Percentiles rank a stretch among this genome's conserved stretches.
These are phyloP conservation scores for Damaliscus lunatus DNA, from an alignment of 2,113 vertebrate species.

Conservation along the genomic window DNA sequence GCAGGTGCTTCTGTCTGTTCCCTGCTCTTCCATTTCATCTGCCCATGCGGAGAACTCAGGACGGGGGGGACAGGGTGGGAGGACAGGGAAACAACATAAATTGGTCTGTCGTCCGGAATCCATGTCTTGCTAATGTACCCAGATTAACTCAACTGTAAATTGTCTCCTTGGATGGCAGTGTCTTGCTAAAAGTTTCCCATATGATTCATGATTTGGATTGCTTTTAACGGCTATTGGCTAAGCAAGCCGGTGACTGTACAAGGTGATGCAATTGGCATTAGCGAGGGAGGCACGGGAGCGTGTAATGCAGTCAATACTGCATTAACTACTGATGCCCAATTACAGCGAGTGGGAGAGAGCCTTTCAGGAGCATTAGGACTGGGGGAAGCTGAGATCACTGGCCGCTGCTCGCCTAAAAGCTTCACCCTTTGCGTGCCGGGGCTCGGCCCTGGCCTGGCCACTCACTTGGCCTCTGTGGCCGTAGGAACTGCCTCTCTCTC, in stretches of 20 bases:
- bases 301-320: conserved; percentile 99
- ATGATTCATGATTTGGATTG: conserved; percentile 99
- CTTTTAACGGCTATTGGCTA: conserved; percentile 99
- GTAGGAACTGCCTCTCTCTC: not conserved
- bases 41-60: conserved; percentile 90
- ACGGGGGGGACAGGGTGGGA: conserved; percentile 75
- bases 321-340: conserved; percentile 99
- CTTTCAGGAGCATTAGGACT: conserved; percentile 99
- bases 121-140: conserved; percentile 98
- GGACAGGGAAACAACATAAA: conserved; percentile 93
- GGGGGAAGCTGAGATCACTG: conserved; percentile 99
- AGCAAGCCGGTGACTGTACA: conserved; percentile 99
- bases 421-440: conserved; percentile 98
- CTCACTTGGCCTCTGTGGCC: conserved; percentile 56
- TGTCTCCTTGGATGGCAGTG: conserved; percentile 96
- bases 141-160: conserved; percentile 99
- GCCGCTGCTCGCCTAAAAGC: conserved; percentile 99
- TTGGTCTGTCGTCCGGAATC: conserved; percentile 96
- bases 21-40: conserved; percentile 92
- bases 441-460: conserved; percentile 78
- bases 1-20: conserved; percentile 50
- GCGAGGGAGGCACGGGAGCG: conserved; percentile 99
- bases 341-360: conserved; percentile 99
- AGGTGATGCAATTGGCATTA: conserved; percentile 99
- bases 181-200: conserved; percentile 99